phyloP scores from a whole-genome alignment of 2,113 vertebrate species.

The Coptodon rendalli region DNA sequence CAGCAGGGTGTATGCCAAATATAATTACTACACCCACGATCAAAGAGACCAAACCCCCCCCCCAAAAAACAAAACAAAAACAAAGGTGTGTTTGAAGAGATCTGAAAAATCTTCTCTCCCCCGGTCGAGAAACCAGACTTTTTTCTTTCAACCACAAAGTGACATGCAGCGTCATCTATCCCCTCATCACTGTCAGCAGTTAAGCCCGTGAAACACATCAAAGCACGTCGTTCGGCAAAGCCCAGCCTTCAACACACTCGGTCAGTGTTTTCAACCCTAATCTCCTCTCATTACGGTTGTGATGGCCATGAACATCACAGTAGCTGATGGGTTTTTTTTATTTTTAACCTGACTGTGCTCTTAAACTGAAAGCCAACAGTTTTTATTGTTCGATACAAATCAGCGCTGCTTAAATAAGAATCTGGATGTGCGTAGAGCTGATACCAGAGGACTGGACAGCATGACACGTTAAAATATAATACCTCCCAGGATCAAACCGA shows the following conservation, averaged over 20 bases:
- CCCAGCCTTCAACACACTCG: neutral
- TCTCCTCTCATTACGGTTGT: neutral
- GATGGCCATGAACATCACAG: neutral
- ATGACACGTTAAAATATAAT: neutral
- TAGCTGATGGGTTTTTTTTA: neutral
- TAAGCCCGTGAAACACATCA: slow-evolving; percentile 20
- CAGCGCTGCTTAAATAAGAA: neutral
- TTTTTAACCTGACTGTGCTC: neutral
- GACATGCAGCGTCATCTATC: slow-evolving; percentile 10
- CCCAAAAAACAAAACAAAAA: neutral
- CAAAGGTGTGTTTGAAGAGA: slow-evolving; percentile 34
- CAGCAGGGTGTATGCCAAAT: slow-evolving; percentile 5
- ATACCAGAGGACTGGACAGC: neutral
- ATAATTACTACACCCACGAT: slow-evolving; percentile 30
- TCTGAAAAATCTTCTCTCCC: slow-evolving; percentile 26
- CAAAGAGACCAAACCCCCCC: neutral
- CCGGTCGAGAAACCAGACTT: slow-evolving; percentile 19
- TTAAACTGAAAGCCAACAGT: neutral
- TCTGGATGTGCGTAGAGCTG: neutral
- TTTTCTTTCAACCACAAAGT: slow-evolving; percentile 17
- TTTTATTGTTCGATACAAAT: neutral
- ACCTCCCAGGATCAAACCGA: neutral
- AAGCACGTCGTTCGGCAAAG: slow-evolving; percentile 11
- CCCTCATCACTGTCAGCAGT: slow-evolving; percentile 31
- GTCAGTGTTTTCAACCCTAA: neutral